phyloP scores from a whole-genome alignment of 2,888 invertebrate species.

The Cepaea hortensis region DNA sequence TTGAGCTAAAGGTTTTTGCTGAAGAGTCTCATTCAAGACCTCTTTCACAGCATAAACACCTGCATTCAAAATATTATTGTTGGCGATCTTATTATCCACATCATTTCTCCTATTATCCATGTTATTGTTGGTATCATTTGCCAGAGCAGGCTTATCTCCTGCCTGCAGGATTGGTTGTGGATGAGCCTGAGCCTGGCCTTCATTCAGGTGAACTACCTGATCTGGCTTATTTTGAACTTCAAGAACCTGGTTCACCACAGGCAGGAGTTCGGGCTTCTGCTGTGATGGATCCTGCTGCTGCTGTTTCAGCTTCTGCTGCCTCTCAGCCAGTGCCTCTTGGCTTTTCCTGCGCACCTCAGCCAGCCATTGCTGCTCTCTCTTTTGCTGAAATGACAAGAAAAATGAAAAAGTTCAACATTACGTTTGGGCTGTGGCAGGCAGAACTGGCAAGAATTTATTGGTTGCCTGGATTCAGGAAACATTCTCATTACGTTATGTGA shows the following conservation, averaged over 20 bases:
- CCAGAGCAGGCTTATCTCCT: not conserved
- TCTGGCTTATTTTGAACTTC: not conserved
- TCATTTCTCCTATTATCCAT: not conserved
- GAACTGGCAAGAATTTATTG: too few relatives aligned
- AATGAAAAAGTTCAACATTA: not conserved
- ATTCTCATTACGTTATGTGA: too few relatives aligned
- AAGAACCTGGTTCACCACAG: not conserved
- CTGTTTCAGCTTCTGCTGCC: constrained; percentile 22
- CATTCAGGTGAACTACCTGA: not conserved
- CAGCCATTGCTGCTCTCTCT: constrained; percentile 15
- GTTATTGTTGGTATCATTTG: not conserved
- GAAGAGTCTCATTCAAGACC: not conserved
- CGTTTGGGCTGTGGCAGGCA: too few relatives aligned
- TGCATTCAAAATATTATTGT: not conserved
- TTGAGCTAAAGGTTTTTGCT: not conserved
- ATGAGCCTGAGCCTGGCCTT: too few relatives aligned
- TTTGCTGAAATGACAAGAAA: not conserved
- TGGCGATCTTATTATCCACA: not conserved
- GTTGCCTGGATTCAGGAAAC: too few relatives aligned
- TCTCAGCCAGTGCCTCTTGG: constrained; percentile 7
- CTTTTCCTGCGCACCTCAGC: constrained; percentile 20
- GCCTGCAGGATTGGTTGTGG: not conserved
- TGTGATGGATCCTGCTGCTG: not conserved
- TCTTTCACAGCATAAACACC: not conserved
- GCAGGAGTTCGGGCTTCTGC: not conserved